Conservation (phyloP, 2,797 vertebrate species). For the Urophycis tenuis region DNA sequence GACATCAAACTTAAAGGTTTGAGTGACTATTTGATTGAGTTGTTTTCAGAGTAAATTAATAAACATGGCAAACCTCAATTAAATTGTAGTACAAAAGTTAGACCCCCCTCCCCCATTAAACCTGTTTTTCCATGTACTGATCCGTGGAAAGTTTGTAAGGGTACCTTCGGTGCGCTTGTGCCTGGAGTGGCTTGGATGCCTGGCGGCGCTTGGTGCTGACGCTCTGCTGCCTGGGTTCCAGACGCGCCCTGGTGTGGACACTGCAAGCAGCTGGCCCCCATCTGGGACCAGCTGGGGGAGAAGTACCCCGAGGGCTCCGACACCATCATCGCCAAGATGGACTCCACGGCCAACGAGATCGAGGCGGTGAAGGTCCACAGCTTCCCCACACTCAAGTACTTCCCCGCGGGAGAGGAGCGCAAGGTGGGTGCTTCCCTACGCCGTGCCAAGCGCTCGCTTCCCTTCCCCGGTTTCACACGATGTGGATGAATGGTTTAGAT, state of each 20-base stretch:
- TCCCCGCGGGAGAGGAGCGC: constrained; percentile 80
- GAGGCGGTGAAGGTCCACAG: constrained; percentile 94
- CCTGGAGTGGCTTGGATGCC: background rate
- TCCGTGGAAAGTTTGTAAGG: background rate
- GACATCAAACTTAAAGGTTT: background rate
- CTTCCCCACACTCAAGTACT: constrained; percentile 96
- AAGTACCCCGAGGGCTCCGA: constrained; percentile 78
- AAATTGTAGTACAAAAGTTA: background rate
- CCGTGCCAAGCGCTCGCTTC: background rate
- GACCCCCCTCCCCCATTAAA: background rate
- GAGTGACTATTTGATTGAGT: background rate
- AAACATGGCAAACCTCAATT: background rate
- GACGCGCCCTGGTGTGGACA: constrained; percentile 99
- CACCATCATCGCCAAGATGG: constrained; percentile 91
- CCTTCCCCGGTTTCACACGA: too few relatives aligned
- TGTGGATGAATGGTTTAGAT: too few relatives aligned
- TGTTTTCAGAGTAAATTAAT: background rate
- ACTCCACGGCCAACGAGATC: constrained; percentile 94
- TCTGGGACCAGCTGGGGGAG: constrained; percentile 96
- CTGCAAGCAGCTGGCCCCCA: constrained; percentile 94
- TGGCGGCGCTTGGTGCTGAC: background rate
- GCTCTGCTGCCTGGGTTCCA: constrained; percentile 41
- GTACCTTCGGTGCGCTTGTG: background rate
- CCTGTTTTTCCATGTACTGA: background rate
- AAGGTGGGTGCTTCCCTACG: constrained; percentile 68